Evolutionary conservation across 2,888 invertebrate species (phyloP), one percentile per base, ranked within the genome.

Genomic region (Agriopis aurantiaria): DNA sequence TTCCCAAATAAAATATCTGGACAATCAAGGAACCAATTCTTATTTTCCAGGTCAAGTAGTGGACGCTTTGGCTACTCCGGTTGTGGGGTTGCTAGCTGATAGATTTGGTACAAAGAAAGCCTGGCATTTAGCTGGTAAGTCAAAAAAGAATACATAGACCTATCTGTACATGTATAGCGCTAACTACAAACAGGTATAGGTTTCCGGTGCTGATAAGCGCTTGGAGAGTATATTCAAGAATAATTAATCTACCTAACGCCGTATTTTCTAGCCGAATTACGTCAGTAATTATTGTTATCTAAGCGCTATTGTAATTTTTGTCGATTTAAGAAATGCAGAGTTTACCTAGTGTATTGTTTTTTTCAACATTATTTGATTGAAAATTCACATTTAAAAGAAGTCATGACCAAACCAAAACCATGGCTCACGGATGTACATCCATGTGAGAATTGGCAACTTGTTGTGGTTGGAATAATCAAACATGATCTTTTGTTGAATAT

Each of bases 51-150:
- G 97, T 45, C 96, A 97, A 95, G 92, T 98, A 3, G 96, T 97
- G 61, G 99, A 99, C 92, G 98, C 97, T 3, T 75, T 99, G 55
- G 96, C 97, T 12, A 99, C 99, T 17, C 98, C 98, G 14, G 92
- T 97, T 53, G 97, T 98, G 62, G 98, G 99, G 0, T 92, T 97
- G 71, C 95, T 98, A 77, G 96, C 98, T 65, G 98, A 98, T 88
- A 95, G 95, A 88, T 95, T 96, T 94, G 96, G 97, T 55, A 96
- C 96, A 74, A 96, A 97, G 83, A 97, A 97, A 88, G 91, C 96
- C 45, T 98, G 98, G 98, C 98, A 98, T 94, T 95, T 98, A 74
- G 89, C 96, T 81, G 98, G 98, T 97, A 91, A 85, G 89, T 77
- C 17, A n/a, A 46, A 40, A 62, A 62, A 45, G 5, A 57, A 49